These are phyloP conservation scores for Apoda limacodes DNA, from an alignment of 2,888 invertebrate species.

Conservation along the genomic window DNA sequence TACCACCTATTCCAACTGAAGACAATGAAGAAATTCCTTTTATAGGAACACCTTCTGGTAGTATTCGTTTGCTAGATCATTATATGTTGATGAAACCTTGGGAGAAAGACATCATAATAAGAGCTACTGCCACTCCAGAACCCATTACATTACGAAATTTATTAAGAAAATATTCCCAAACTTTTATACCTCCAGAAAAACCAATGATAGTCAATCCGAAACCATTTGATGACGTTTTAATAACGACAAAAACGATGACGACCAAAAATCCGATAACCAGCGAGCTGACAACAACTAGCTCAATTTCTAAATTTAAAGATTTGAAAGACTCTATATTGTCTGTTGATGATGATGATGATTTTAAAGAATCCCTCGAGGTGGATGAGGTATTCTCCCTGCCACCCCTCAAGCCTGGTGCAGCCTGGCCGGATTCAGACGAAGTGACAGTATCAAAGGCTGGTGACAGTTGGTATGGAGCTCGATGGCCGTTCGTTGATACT, in stretches of 20 bases:
- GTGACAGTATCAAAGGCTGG: slow-evolving; percentile 52
- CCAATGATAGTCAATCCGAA: slow-evolving; percentile 36
- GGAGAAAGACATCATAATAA: slow-evolving; percentile 52
- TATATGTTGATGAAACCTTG: slow-evolving; percentile 49
- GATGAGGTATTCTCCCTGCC: slow-evolving; percentile 60
- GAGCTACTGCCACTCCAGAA: slow-evolving; percentile 47
- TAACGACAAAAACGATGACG: slow-evolving; percentile 44
- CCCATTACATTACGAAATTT: slow-evolving; percentile 40
- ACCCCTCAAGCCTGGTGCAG: slow-evolving; percentile 45
- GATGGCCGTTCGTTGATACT: slow-evolving; percentile 75
- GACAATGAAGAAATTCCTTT: slow-evolving; percentile 35
- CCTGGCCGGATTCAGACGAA: slow-evolving; percentile 44
- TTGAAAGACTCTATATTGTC: slow-evolving; percentile 56
- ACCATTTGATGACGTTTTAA: slow-evolving; percentile 45
- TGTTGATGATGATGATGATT: slow-evolving; percentile 58
- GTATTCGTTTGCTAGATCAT: slow-evolving; percentile 36
- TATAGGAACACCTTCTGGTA: slow-evolving; percentile 40
- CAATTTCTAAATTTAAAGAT: slow-evolving; percentile 41
- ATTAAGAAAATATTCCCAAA: slow-evolving; percentile 41
- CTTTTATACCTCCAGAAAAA: slow-evolving; percentile 36
- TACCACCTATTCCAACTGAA: slow-evolving; percentile 42
- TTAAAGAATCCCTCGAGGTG: slow-evolving; percentile 55
- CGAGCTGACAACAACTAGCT: slow-evolving; percentile 34
- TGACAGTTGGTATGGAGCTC: slow-evolving; percentile 70
- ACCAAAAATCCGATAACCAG: slow-evolving; percentile 29